phyloP scores from a whole-genome alignment of 1,140 invertebrate species.

The Orius insidiosus region DNA sequence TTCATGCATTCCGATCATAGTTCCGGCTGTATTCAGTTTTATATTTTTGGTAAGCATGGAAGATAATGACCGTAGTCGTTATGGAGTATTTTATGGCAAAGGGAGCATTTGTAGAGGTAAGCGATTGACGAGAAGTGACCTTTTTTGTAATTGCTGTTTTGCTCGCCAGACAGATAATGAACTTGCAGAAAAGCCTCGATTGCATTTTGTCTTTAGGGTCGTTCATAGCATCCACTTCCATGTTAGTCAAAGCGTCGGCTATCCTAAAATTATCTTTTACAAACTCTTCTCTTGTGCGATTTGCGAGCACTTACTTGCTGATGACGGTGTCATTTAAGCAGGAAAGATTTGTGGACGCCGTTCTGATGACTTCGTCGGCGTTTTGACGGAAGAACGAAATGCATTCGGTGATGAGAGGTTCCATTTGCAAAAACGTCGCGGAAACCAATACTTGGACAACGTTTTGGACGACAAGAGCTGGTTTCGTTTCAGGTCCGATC shows the following conservation, averaged over 20 bases:
- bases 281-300: not conserved
- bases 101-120: conserved; percentile 41
- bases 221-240: conserved; percentile 53
- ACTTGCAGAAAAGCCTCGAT: conserved; percentile 61
- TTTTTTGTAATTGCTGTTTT: conserved; percentile 44
- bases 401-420: conserved; percentile 63
- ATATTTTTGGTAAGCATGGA: conserved; percentile 17
- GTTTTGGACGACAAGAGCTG: conserved; percentile 31
- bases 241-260: conserved; percentile 61
- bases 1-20: conserved; percentile 17
- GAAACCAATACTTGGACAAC: conserved; percentile 84
- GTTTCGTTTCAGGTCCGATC: not conserved
- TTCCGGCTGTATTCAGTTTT: conserved; percentile 17
- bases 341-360: conserved; percentile 55
- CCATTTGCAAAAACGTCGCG: conserved; percentile 87
- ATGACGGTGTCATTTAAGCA: conserved; percentile 66
- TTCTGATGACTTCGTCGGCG: conserved; percentile 55
- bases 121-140: conserved; percentile 64
- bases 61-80: conserved; percentile 13
- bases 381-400: conserved; percentile 62
- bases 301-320: conserved; percentile 32
- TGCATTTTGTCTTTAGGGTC: conserved; percentile 72
- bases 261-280: conserved; percentile 31
- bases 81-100: conserved; percentile 35
- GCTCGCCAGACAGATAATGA: conserved; percentile 56